Evolutionary conservation across 2,797 vertebrate species (phyloP).

Genomic region (Anabacerthia variegaticeps): DNA sequence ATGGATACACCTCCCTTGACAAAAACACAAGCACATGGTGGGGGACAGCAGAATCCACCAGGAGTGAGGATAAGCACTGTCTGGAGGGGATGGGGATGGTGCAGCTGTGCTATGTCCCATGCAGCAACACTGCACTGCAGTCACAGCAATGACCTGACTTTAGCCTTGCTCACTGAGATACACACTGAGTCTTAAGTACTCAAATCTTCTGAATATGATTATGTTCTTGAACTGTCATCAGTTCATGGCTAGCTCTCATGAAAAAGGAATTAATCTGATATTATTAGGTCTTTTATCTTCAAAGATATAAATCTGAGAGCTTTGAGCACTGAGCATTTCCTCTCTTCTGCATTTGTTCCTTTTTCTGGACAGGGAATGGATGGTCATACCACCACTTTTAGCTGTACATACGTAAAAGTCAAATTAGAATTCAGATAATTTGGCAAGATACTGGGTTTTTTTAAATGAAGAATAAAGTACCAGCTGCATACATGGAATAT

Average conservation of each 20-base stretch:
- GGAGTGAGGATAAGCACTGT: accelerated
- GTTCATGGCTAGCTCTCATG: accelerated
- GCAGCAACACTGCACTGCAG: not conserved
- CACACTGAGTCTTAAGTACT: not conserved
- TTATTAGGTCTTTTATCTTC: not conserved
- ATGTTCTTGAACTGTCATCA: not conserved
- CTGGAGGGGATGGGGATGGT: not conserved
- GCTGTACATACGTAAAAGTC: not conserved
- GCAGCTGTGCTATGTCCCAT: not conserved
- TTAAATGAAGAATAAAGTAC: not conserved
- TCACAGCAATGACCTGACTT: not conserved
- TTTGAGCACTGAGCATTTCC: not conserved
- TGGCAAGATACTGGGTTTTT: not conserved
- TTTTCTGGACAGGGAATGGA: not conserved
- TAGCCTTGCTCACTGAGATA: not conserved
- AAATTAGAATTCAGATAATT: not conserved
- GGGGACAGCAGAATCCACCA: not conserved
- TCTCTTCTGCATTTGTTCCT: not conserved
- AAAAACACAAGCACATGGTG: not conserved
- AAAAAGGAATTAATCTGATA: not conserved
- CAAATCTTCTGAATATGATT: not conserved
- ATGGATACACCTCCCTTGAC: not conserved
- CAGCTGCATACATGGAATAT: not conserved
- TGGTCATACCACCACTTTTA: not conserved
- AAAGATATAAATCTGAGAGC: not conserved